Evolutionary conservation across 2,888 invertebrate species (phyloP).

Genomic region (Pristionchus mayeri): DNA sequence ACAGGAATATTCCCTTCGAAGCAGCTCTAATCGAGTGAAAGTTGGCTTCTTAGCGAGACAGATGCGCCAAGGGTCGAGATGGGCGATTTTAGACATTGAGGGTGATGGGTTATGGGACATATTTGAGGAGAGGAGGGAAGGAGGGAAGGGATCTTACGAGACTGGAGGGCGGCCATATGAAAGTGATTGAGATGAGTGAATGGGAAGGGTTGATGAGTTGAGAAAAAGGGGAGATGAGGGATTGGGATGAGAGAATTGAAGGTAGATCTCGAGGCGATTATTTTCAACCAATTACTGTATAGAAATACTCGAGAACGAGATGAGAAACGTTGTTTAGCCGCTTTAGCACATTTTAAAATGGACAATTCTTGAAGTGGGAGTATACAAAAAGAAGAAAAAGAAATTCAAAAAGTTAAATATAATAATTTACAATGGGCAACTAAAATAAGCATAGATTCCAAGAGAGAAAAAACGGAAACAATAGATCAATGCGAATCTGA

Average conservation of each 20-base stretch:
- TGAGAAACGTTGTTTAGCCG: slow-evolving; percentile 23
- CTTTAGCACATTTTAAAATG: not conserved
- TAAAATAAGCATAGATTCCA: not conserved
- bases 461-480: not conserved
- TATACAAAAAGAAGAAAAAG: too few relatives aligned
- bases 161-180: slow-evolving; percentile 46
- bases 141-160: not conserved
- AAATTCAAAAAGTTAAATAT: not conserved
- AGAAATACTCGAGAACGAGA: not conserved
- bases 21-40: slow-evolving; percentile 27
- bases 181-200: slow-evolving; percentile 45
- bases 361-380: not conserved
- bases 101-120: slow-evolving; percentile 40
- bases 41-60: slow-evolving; percentile 38
- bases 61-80: slow-evolving; percentile 40
- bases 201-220: slow-evolving; percentile 36
- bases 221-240: slow-evolving; percentile 2
- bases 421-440: not conserved
- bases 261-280: not conserved
- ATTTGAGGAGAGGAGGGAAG: slow-evolving; percentile 31
- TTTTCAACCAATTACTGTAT: not conserved
- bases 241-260: not conserved
- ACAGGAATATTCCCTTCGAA: not conserved
- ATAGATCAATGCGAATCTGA: slow-evolving; percentile 4
- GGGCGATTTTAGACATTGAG: slow-evolving; percentile 37